Percentiles rank a stretch among this genome's conserved stretches.
Evolutionary conservation across 2,888 invertebrate species (phyloP).

Genomic region (Leptinotarsa rubiginosa): DNA sequence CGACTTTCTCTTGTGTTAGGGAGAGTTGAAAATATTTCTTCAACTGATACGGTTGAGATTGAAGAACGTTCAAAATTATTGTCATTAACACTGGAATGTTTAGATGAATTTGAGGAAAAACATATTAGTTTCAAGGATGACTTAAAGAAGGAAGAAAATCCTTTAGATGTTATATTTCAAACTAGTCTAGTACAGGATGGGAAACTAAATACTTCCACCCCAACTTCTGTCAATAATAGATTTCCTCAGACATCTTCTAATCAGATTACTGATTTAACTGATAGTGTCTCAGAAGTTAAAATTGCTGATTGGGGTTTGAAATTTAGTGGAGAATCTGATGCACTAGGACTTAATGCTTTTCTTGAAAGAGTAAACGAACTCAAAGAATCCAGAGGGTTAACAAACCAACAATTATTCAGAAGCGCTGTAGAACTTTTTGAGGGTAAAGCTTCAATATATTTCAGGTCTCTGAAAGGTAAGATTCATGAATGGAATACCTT

Average conservation of each 20-base stretch:
- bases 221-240: not conserved
- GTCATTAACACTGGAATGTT: not conserved
- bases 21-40: constrained; percentile 11
- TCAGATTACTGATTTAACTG: constrained; percentile 3
- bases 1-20: not conserved
- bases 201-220: too few relatives aligned
- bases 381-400: not conserved
- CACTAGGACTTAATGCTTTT: constrained; percentile 18
- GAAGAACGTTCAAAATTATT: constrained; percentile 1
- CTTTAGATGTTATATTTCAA: not conserved
- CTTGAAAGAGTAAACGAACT: constrained; percentile 11
- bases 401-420: constrained; percentile 11
- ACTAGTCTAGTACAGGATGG: not conserved
- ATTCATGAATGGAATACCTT: constrained; percentile 36
- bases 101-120: not conserved
- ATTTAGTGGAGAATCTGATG: too few relatives aligned
- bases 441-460: constrained; percentile 33
- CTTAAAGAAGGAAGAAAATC: constrained; percentile 5
- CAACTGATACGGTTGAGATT: not conserved
- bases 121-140: not conserved
- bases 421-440: constrained; percentile 28
- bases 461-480: constrained; percentile 3
- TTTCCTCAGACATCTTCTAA: constrained; percentile 5
- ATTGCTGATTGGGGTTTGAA: too few relatives aligned
- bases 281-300: too few relatives aligned